Percentiles rank a stretch among this genome's conserved stretches.
phyloP scores from a whole-genome alignment of 2,113 vertebrate genomes.

The Pholis gunnellus region DNA sequence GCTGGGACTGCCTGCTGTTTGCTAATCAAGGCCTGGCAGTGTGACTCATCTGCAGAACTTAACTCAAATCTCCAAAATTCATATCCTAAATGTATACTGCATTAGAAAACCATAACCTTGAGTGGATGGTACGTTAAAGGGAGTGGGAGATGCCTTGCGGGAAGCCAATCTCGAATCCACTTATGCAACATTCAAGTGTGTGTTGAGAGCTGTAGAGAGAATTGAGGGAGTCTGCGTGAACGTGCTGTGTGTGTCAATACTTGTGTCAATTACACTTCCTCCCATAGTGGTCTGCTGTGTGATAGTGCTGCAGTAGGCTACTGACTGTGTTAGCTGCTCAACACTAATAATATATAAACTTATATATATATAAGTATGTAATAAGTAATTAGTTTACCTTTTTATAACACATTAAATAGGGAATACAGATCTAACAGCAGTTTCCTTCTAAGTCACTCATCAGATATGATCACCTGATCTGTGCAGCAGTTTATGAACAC shows the following conservation, averaged over 20 bases:
- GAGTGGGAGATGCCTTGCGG: neutral
- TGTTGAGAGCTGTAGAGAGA: conserved; percentile 12
- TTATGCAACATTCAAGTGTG: conserved; percentile 25
- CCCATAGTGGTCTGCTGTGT: conserved; percentile 6
- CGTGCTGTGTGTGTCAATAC: conserved; percentile 39
- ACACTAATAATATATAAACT: neutral
- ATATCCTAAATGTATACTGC: neutral
- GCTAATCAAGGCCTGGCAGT: neutral
- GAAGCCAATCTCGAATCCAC: conserved; percentile 19
- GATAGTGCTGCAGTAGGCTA: neutral
- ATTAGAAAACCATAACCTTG: conserved; percentile 12
- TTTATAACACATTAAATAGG: neutral
- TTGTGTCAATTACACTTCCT: conserved; percentile 50
- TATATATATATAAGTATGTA: neutral
- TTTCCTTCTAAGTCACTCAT: neutral
- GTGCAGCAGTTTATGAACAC: neutral
- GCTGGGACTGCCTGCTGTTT: neutral
- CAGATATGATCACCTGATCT: neutral
- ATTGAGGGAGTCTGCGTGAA: conserved; percentile 11
- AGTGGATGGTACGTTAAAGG: neutral
- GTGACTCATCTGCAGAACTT: neutral
- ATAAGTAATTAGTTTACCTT: neutral
- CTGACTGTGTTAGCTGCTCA: neutral
- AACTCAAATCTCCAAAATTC: neutral
- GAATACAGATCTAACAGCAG: neutral